These are phyloP conservation scores for Myripristis murdjan DNA, from an alignment of 2,797 vertebrate species.

Conservation along the genomic window DNA sequence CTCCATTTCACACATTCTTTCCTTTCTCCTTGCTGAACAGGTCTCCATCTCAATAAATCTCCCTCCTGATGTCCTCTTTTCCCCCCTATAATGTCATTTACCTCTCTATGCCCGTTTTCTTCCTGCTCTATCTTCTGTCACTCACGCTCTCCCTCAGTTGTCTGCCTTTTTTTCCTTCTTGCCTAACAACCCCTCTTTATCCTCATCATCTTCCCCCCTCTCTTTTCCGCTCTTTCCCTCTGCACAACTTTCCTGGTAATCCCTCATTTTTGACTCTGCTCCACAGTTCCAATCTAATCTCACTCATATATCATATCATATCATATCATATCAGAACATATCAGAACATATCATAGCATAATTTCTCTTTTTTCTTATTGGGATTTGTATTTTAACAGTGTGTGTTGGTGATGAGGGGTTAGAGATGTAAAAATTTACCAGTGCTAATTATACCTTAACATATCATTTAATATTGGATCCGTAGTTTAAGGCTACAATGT, in stretches of 20 bases:
- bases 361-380: no score
- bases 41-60: neutral
- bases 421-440: no score
- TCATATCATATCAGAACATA: no score
- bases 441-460: no score
- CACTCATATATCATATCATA: constrained; percentile 35
- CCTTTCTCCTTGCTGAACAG: neutral
- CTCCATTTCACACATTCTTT: neutral
- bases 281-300: constrained; percentile 33
- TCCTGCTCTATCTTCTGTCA: neutral
- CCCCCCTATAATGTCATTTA: neutral
- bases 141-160: neutral
- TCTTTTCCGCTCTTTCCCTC: neutral
- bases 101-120: neutral
- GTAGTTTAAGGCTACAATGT: no score
- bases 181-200: neutral
- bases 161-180: neutral
- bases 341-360: no score
- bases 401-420: no score
- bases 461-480: no score
- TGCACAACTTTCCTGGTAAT: constrained; percentile 18
- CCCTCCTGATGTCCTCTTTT: neutral
- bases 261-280: constrained; percentile 30
- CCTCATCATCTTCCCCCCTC: neutral
- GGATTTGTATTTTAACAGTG: no score